Evolutionary conservation across 23 tunicate species (phyloP).

Genomic region (Phallusia fumigata): DNA sequence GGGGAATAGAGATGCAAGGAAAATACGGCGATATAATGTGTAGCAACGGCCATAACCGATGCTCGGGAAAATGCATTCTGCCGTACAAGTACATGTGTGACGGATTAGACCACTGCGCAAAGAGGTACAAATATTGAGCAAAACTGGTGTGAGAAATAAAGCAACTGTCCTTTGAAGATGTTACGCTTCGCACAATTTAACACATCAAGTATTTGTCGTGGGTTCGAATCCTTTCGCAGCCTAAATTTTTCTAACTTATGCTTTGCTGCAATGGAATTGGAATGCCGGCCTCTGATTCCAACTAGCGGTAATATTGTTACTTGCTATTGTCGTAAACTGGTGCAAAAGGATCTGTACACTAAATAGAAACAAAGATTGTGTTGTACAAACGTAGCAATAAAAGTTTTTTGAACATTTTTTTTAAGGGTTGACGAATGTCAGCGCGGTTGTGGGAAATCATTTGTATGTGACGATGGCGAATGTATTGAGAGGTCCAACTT

Average conservation of each 20-base stretch:
- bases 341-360: too few species aligned
- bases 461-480: constrained; percentile 53
- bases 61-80: constrained; percentile 34
- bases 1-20: background rate
- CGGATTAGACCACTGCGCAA: constrained; percentile 50
- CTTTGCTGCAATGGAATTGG: too few species aligned
- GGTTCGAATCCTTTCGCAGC: too few species aligned
- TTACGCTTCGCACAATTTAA: too few species aligned
- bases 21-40: constrained; percentile 34
- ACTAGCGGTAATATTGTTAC: too few species aligned
- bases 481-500: constrained; percentile 46
- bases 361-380: background rate
- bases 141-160: too few species aligned
- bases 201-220: too few species aligned
- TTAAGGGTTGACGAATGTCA: constrained; percentile 74
- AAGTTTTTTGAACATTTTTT: background rate
- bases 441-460: constrained; percentile 38
- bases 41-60: constrained; percentile 32
- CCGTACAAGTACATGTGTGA: constrained; percentile 57
- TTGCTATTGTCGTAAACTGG: too few species aligned
- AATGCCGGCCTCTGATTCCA: too few species aligned
- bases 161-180: too few species aligned
- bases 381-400: background rate
- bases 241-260: too few species aligned
- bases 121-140: too few species aligned